These are phyloP conservation scores for Sthenelais limicola DNA, from an alignment of 2,888 invertebrate species.

Conservation along the genomic window DNA sequence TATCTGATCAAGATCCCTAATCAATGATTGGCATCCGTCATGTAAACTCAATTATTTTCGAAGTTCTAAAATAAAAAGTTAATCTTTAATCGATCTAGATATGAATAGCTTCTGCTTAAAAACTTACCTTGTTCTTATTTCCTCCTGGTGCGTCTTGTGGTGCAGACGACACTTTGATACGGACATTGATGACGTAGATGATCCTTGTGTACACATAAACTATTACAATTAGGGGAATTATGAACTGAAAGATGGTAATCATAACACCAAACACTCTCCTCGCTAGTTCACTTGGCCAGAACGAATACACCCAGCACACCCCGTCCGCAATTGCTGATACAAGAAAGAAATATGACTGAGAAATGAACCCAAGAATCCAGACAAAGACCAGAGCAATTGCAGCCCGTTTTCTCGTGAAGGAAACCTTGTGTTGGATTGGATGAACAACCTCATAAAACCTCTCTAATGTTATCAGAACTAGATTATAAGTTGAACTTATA, in stretches of 20 bases:
- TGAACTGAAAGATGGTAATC: slow-evolving; percentile 14
- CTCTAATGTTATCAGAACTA: slow-evolving; percentile 26
- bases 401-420: slow-evolving; percentile 8
- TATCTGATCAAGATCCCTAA: too few relatives aligned
- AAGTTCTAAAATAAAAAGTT: too few relatives aligned
- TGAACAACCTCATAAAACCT: slow-evolving; percentile 27
- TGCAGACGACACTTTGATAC: too few relatives aligned
- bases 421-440: slow-evolving; percentile 37
- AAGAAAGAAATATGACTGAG: slow-evolving; percentile 16
- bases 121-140: too few relatives aligned
- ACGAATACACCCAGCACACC: slow-evolving; percentile 22
- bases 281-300: slow-evolving; percentile 18
- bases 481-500: slow-evolving; percentile 34
- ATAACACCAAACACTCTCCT: slow-evolving; percentile 12
- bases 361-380: slow-evolving; percentile 25
- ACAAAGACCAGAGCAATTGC: not conserved
- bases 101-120: too few relatives aligned
- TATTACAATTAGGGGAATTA: slow-evolving; percentile 23
- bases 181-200: slow-evolving; percentile 2
- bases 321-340: slow-evolving; percentile 13
- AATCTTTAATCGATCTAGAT: too few relatives aligned
- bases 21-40: too few relatives aligned
- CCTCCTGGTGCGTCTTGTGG: too few relatives aligned
- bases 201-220: slow-evolving; percentile 33
- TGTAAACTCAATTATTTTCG: too few relatives aligned